These are phyloP conservation scores for Galago senegalensis DNA, from an alignment of 2,797 vertebrate genomes.

Conservation along the genomic window DNA sequence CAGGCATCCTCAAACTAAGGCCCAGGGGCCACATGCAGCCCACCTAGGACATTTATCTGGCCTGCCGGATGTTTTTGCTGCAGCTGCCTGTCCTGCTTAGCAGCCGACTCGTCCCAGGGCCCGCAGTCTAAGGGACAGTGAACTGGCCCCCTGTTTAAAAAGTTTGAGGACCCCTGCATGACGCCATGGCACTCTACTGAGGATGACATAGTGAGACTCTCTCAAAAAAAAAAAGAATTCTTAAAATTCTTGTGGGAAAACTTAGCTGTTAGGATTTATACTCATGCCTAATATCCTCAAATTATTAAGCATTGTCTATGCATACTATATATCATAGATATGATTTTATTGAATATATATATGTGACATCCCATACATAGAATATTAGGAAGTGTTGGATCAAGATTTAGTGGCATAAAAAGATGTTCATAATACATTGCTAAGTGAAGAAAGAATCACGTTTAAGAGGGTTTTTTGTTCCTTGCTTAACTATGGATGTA, in stretches of 20 bases:
- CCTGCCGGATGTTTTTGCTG: no score
- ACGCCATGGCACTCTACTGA: no score
- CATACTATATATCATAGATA: background rate
- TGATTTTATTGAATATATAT: constrained; percentile 50
- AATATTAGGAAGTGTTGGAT: constrained; percentile 4
- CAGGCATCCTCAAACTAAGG: no score
- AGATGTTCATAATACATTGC: background rate
- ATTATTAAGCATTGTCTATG: constrained; percentile 33
- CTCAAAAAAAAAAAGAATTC: background rate
- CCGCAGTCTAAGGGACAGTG: no score
- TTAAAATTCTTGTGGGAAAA: constrained; percentile 46
- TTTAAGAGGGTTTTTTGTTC: background rate
- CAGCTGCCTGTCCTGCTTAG: no score
- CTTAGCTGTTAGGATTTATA: constrained; percentile 52
- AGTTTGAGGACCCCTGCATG: no score
- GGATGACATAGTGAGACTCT: no score
- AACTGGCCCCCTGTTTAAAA: no score
- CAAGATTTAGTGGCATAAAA: constrained; percentile 22
- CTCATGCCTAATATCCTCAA: constrained; percentile 31
- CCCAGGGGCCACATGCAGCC: no score
- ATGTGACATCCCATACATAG: background rate
- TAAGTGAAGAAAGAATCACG: background rate
- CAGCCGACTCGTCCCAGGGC: no score
- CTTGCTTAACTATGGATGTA: background rate
- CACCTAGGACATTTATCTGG: no score